Conservation (phyloP, 2,888 invertebrate species). For the Acronicta alni region DNA sequence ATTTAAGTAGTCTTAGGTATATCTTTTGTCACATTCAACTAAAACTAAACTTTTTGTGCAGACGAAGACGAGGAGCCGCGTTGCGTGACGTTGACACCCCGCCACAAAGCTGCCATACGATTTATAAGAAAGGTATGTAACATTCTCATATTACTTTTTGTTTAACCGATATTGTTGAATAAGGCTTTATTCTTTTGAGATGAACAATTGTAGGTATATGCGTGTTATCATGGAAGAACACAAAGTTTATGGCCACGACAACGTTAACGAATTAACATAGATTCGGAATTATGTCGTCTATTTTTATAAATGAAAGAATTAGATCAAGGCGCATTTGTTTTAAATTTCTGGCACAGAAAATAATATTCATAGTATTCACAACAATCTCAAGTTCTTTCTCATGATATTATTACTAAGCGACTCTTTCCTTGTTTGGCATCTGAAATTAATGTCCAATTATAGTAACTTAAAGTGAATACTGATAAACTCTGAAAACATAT, state of each 20-base stretch:
- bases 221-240: conserved; percentile 28
- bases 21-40: conserved; percentile 17
- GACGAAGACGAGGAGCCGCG: conserved; percentile 95
- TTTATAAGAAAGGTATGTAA: conserved; percentile 95
- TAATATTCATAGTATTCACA: conserved; percentile 26
- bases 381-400: conserved; percentile 22
- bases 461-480: conserved; percentile 23
- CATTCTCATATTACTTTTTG: neutral
- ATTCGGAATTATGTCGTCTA: conserved; percentile 24
- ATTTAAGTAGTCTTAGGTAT: conserved; percentile 12
- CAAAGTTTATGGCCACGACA: conserved; percentile 29
- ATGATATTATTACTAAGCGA: conserved; percentile 9
- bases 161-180: too few species aligned
- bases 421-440: conserved; percentile 21
- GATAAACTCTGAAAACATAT: conserved; percentile 35
- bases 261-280: conserved; percentile 22
- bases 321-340: conserved; percentile 26
- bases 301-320: conserved; percentile 26
- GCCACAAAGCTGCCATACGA: conserved; percentile 96
- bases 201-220: too few species aligned
- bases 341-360: conserved; percentile 29
- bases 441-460: conserved; percentile 15
- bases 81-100: conserved; percentile 94
- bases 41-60: conserved; percentile 74
- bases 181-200: too few species aligned